Evolutionary conservation across 37 sponge, comb jelly and placozoan species (phyloP), one percentile per base, ranked within the genome.

Genomic region (Spongia lamella): DNA sequence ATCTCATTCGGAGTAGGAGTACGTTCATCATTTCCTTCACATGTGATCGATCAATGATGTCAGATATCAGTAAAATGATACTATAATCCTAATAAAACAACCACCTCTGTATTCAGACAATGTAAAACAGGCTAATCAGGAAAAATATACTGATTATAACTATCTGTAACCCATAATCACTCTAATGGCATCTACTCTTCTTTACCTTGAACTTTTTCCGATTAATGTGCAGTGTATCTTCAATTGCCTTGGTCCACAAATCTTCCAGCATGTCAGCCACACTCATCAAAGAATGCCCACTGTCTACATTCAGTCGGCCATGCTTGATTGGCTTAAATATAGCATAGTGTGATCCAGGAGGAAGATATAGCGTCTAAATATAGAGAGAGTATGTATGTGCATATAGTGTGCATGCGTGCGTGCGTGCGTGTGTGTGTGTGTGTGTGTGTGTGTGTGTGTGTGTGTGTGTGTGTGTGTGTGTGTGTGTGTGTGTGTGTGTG

Each of bases 191-290:
- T n/a, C n/a, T 66, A 21, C 21, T 30, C 38, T n/a, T 20, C 9
- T 61, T 36, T 43, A 92, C 95, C 67, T 80, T 86, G 58, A 95
- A 92, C 24, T 92, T 87, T 33, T 57, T 77, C 38, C 33, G 55
- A 13, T 36, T 40, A 6, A 92, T 85, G 19, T 82, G 81, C 3
- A 89, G 77, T 43, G 69, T 79, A 22, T 89, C 87, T 29, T 85
- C 72, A 53, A 95, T 82, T 19, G 90, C 93, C 27, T 68, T 59
- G 3, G 75, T 79, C 96, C 96, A 95, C 29, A 95, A 66, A 63
- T 86, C 89, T 56, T 91, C 92, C 35, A 95, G 68, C 63, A 76
- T 72, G 38, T 69, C 71, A 33, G 88, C 56, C 39, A 95, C 81
- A 50, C 54, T 38, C 47, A 68, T 63, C 31, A 61, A 68, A 6